Evolutionary conservation across 2,113 vertebrate species (phyloP).

Genomic region (Pituophis catenifer): DNA sequence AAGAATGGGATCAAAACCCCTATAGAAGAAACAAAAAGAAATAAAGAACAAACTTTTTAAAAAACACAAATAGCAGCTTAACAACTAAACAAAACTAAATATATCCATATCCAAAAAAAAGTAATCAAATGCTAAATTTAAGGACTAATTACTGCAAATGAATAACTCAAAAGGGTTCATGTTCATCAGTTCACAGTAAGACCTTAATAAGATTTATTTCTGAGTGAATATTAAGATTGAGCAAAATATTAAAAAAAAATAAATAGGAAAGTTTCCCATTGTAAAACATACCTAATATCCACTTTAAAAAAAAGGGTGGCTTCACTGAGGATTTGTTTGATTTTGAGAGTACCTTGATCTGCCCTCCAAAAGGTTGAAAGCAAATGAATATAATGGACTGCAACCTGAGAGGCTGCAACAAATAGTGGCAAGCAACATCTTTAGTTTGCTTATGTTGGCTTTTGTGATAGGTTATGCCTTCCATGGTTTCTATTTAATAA

Average conservation of each 20-base stretch:
- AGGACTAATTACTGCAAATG: neutral
- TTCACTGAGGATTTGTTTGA: neutral
- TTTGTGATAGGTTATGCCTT: neutral
- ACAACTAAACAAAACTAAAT: neutral
- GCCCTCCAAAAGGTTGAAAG: neutral
- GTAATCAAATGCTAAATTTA: neutral
- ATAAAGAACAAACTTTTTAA: neutral
- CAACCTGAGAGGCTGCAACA: neutral
- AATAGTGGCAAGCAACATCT: neutral
- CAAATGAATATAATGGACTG: neutral
- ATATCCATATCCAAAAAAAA: neutral
- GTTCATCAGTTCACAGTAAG: neutral
- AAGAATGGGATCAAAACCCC: neutral
- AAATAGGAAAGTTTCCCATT: neutral
- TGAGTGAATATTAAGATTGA: neutral
- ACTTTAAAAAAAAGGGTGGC: neutral
- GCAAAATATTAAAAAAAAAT: neutral
- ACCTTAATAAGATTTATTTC: neutral
- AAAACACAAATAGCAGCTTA: neutral
- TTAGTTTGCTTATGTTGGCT: neutral
- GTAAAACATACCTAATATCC: neutral
- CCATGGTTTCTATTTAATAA: neutral
- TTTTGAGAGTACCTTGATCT: neutral
- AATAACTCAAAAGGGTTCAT: neutral
- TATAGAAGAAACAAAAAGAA: neutral